A percentile compares a stretch with the other conserved stretches of the same genome.
Evolutionary conservation across 2,888 invertebrate genomes (phyloP).

Genomic region (Auanema sp.): DNA sequence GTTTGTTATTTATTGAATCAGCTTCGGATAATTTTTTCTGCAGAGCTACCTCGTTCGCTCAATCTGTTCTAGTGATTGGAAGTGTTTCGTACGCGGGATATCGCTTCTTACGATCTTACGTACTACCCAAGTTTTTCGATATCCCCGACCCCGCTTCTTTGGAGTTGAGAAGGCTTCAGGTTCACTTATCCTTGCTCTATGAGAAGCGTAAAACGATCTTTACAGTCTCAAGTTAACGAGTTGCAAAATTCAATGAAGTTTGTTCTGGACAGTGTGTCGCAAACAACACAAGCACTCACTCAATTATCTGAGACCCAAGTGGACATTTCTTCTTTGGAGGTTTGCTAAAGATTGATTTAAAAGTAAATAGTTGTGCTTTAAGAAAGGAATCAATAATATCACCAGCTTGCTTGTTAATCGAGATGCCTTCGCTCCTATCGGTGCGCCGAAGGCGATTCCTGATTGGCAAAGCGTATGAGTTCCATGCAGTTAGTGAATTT

Average conservation of each 20-base stretch:
- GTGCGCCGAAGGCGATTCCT: not conserved
- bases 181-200: constrained; percentile 2
- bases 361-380: no score
- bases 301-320: constrained; percentile 8
- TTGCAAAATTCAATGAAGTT: constrained; percentile 63
- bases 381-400: no score
- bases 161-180: constrained; percentile 44
- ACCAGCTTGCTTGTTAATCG: no score
- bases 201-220: not conserved
- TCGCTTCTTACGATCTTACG: constrained; percentile 53
- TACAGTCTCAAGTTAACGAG: constrained; percentile 51
- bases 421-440: no score
- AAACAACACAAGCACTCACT: constrained; percentile 44
- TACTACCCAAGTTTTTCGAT: constrained; percentile 60
- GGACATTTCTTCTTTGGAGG: not conserved
- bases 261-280: constrained; percentile 61
- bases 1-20: no score
- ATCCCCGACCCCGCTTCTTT: constrained; percentile 58
- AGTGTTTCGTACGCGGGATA: constrained; percentile 58
- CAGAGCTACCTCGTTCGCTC: constrained; percentile 39
- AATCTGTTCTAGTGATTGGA: constrained; percentile 54
- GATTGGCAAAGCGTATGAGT: constrained; percentile 26
- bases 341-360: not conserved
- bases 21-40: no score
- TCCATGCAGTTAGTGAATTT: no score